A percentile compares a stretch with the other conserved stretches of the same genome.
Conservation (phyloP, 2,888 invertebrate genomes). For the Xestia c-nigrum region DNA sequence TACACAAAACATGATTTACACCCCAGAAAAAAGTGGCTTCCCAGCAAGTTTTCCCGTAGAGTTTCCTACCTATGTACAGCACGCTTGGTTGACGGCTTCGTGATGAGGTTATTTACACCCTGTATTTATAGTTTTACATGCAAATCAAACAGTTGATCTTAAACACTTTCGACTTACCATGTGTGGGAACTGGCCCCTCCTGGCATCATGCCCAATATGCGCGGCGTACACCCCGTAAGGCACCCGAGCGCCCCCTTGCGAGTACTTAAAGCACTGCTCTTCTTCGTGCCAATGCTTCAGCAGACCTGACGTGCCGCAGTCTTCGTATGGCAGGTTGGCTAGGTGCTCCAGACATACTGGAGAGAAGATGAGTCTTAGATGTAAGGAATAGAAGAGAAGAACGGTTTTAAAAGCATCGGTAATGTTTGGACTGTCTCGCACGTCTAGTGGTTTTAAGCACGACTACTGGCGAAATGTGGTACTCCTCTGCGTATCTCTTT, state of each 20-base stretch:
- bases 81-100: no score
- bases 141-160: background rate
- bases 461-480: no score
- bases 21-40: no score
- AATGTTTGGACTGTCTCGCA: no score
- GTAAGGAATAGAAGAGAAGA: background rate
- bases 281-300: slow-evolving; percentile 49
- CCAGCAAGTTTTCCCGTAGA: no score
- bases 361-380: background rate
- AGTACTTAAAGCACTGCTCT: slow-evolving; percentile 51
- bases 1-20: no score
- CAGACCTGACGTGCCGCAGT: slow-evolving; percentile 45
- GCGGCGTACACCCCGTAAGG: slow-evolving; percentile 47
- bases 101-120: no score
- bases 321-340: slow-evolving; percentile 47
- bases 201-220: slow-evolving; percentile 41
- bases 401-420: background rate
- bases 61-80: no score
- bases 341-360: slow-evolving; percentile 54
- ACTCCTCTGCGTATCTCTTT: no score
- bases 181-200: slow-evolving; percentile 55
- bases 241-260: slow-evolving; percentile 11
- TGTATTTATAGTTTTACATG: background rate
- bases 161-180: slow-evolving; percentile 36
- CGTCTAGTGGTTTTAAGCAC: no score